Evolutionary conservation across 1,140 invertebrate genomes (phyloP).

Genomic region (Hypothenemus hampei): DNA sequence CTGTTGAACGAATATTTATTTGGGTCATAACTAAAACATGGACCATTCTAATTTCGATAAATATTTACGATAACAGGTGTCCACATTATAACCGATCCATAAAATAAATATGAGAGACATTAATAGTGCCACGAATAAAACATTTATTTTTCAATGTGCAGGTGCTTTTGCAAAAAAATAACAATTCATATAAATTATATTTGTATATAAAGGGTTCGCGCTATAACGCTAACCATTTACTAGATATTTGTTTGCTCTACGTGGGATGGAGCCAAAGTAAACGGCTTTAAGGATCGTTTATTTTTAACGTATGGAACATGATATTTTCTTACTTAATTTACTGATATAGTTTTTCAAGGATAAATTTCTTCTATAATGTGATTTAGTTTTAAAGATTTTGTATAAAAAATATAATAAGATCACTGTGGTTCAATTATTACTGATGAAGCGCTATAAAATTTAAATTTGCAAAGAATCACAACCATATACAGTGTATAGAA

Average conservation of each 20-base stretch:
- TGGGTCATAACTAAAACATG: background rate
- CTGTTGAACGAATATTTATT: background rate
- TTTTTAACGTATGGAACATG: too few species aligned
- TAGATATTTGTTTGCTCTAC: constrained; percentile 16
- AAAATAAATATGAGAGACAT: background rate
- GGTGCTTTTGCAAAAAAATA: background rate
- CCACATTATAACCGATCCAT: background rate
- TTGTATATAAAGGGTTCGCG: background rate
- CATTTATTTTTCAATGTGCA: background rate
- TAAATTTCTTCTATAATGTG: too few species aligned
- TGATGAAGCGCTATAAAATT: too few species aligned
- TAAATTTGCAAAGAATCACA: too few species aligned
- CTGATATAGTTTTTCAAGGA: too few species aligned
- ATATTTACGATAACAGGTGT: background rate
- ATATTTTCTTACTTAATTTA: too few species aligned
- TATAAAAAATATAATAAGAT: too few species aligned
- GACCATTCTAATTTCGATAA: background rate
- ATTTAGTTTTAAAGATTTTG: too few species aligned
- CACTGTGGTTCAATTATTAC: too few species aligned
- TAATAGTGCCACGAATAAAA: background rate
- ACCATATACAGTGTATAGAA: too few species aligned
- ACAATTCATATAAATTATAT: background rate
- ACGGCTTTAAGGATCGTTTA: constrained; percentile 4
- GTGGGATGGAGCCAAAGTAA: constrained; percentile 13
- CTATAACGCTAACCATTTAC: constrained; percentile 10